A percentile compares a stretch with the other conserved stretches of the same genome.
These are phyloP conservation scores for Crematogaster levior DNA, from an alignment of 2,888 invertebrate species.

Conservation along the genomic window DNA sequence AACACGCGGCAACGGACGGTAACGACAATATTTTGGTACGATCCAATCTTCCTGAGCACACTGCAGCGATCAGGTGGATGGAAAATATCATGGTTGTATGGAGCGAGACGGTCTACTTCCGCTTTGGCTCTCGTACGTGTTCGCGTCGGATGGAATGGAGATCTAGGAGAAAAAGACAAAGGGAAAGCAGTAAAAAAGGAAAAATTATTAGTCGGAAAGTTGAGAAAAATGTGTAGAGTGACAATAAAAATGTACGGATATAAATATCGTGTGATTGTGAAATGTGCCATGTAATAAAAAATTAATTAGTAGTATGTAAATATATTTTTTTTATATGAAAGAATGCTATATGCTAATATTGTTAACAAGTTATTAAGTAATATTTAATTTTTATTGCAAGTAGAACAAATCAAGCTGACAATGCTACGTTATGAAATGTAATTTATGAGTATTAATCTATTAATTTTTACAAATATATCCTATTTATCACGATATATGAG, in stretches of 20 bases:
- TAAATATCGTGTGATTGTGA: background rate
- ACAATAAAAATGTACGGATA: background rate
- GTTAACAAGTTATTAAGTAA: background rate
- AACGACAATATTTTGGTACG: slow-evolving; percentile 73
- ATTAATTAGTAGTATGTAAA: background rate
- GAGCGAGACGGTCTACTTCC: slow-evolving; percentile 57
- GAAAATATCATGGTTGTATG: slow-evolving; percentile 64
- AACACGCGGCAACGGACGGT: slow-evolving; percentile 64
- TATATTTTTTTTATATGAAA: background rate
- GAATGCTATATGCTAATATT: background rate
- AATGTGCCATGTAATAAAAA: background rate
- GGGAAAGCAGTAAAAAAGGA: background rate
- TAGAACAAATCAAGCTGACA: background rate
- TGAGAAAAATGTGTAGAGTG: background rate
- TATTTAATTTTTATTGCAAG: background rate
- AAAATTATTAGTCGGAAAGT: slow-evolving; percentile 29
- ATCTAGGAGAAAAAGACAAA: background rate
- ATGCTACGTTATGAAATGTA: background rate
- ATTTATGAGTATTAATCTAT: background rate
- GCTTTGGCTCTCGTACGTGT: slow-evolving; percentile 20
- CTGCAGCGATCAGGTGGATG: slow-evolving; percentile 71
- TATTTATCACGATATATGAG: background rate
- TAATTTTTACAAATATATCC: background rate
- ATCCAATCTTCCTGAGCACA: slow-evolving; percentile 69
- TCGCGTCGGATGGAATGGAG: slow-evolving; percentile 14